phyloP scores from a whole-genome alignment of 2,888 invertebrate genomes.

The Conomelus anceps region DNA sequence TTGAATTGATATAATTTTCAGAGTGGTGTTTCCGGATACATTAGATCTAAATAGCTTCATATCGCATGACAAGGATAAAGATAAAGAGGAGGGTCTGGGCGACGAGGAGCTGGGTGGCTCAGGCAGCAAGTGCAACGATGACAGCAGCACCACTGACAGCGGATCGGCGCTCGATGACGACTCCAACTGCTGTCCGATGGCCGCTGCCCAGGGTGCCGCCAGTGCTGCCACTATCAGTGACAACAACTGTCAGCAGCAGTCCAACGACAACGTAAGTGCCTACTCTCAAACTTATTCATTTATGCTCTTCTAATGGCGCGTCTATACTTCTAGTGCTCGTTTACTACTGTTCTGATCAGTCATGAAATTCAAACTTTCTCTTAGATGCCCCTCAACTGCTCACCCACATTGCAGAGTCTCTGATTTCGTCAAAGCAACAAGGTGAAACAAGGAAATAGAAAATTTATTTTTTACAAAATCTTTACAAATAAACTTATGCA shows the following conservation, averaged over 20 bases:
- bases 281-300: neutral
- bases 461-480: too few relatives aligned
- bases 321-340: too few relatives aligned
- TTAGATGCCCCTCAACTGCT: too few relatives aligned
- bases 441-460: too few relatives aligned
- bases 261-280: neutral
- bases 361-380: too few relatives aligned
- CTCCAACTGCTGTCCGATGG: too few relatives aligned
- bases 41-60: slow-evolving; percentile 72
- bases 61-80: slow-evolving; percentile 38
- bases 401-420: too few relatives aligned
- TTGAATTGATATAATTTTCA: too few relatives aligned
- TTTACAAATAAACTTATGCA: too few relatives aligned
- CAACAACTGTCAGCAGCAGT: neutral
- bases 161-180: slow-evolving; percentile 62
- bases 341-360: too few relatives aligned
- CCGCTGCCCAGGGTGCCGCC: slow-evolving; percentile 12
- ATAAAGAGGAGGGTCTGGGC: slow-evolving; percentile 39
- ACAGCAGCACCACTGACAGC: slow-evolving; percentile 61
- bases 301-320: too few relatives aligned
- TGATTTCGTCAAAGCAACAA: too few relatives aligned
- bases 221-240: slow-evolving; percentile 24
- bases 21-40: slow-evolving; percentile 73
- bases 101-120: slow-evolving; percentile 44
- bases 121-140: slow-evolving; percentile 50